Percentiles rank a stretch among this genome's conserved stretches.
These are phyloP conservation scores for Epistrophe grossulariae DNA, from an alignment of 2,888 invertebrate species.

Conservation along the genomic window DNA sequence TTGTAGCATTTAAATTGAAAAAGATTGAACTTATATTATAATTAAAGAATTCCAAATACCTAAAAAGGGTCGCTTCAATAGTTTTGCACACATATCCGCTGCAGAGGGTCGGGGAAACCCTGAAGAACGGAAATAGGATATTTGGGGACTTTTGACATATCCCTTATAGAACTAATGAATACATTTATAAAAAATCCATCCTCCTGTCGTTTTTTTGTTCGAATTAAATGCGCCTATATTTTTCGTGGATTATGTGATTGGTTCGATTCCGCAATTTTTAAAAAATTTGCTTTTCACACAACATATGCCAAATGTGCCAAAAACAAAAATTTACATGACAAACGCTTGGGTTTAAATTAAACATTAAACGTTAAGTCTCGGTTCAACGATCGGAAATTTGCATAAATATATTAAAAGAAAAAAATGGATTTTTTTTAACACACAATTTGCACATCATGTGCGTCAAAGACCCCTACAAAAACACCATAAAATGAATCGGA, in stretches of 20 bases:
- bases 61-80: no score
- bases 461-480: slow-evolving; percentile 45
- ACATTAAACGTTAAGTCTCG: slow-evolving; percentile 35
- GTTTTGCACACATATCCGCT: no score
- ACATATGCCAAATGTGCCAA: slow-evolving; percentile 67
- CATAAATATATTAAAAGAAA: slow-evolving; percentile 47
- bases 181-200: background rate
- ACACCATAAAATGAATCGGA: slow-evolving; percentile 24
- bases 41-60: no score
- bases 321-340: slow-evolving; percentile 63
- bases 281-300: slow-evolving; percentile 26
- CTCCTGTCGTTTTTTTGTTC: background rate
- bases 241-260: background rate
- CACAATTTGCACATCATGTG: slow-evolving; percentile 66
- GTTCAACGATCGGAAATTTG: slow-evolving; percentile 55
- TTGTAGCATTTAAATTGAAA: no score
- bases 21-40: no score
- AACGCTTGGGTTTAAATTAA: slow-evolving; percentile 53
- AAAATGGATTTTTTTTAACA: slow-evolving; percentile 8
- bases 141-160: background rate
- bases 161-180: background rate
- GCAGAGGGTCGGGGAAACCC: no score
- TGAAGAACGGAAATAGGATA: background rate
- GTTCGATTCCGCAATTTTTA: slow-evolving; percentile 27
- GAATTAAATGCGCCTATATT: background rate